Conservation (phyloP, 2,113 vertebrate species). For the Tringa solitaria region DNA sequence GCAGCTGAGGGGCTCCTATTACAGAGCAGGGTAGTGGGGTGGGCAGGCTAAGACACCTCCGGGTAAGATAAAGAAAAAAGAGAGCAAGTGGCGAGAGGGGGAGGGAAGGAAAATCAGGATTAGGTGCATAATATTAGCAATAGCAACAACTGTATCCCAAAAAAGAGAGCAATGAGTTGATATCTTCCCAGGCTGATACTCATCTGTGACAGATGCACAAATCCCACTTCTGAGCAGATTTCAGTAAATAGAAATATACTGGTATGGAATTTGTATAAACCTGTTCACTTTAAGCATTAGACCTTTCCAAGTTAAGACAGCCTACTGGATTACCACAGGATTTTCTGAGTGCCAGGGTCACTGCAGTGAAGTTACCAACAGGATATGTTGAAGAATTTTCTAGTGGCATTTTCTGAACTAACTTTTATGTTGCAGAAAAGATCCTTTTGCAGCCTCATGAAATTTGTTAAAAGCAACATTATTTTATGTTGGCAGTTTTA, state of each 20-base stretch:
- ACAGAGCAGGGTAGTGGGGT: slow-evolving; percentile 63
- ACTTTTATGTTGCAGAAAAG: not conserved
- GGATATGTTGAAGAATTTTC: not conserved
- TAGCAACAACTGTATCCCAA: slow-evolving; percentile 13
- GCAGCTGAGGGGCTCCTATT: slow-evolving; percentile 77
- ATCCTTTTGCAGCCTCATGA: not conserved
- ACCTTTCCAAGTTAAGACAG: not conserved
- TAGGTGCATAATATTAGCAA: slow-evolving; percentile 4
- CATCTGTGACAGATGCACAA: not conserved
- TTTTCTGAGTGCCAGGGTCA: not conserved
- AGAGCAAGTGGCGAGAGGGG: slow-evolving; percentile 11
- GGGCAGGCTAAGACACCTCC: slow-evolving; percentile 37
- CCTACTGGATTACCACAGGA: not conserved
- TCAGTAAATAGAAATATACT: slow-evolving; percentile 8
- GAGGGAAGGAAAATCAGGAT: slow-evolving; percentile 10
- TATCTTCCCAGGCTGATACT: not conserved
- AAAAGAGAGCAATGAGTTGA: not conserved
- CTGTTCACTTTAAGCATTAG: not conserved
- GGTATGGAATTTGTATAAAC: not conserved
- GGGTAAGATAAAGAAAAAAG: slow-evolving; percentile 31
- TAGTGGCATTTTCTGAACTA: not conserved
- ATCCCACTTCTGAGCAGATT: slow-evolving; percentile 14
- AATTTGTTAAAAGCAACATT: not conserved
- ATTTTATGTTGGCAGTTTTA: not conserved
- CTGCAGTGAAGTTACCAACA: not conserved